Base-by-base conservation (phyloP, 2,888 invertebrate species). In the Idaea biselata region DNA sequence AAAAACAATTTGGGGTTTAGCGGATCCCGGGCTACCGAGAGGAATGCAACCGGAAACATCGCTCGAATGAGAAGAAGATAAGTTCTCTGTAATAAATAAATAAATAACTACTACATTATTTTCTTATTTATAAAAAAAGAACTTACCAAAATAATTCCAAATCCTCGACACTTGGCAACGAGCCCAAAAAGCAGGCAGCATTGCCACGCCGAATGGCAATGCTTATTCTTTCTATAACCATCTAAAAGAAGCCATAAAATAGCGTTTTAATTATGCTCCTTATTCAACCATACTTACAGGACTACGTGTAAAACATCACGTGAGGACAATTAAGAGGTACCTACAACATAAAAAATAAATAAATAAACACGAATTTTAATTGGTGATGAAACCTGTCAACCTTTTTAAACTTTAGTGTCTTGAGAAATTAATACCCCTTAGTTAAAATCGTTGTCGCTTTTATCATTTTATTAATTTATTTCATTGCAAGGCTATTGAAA, bases 401-500 rank as follows among this genome's bases (percentile, higher is more conserved):
- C 44, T 44, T 44, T 44, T 44, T 44, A 44, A 33, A 44, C 44
- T 44, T 44, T 44, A 44, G 44, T 44, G 44, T 44, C 44, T 44
- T 44, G 11, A 44, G 44, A 11, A 44, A 44, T 44, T 33, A 33
- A 33, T 33, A 33, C 33, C 14, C 8, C 6, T 33, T 14, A 33
- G 33, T 3, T 33, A 33, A 33, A 25, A 3, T 33, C 14, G 6
- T 44, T 44, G 11, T 44, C 8, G 44, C 44, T 44, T 44, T 44
- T 60, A 55, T 60, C n/a, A 60, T 54, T 60, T 8, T 33, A 58
- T 33, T 58, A 58, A 59, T 59, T 59, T 44, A 53, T 44, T 59
- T 58, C 8, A 44, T 3, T 44, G 44, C 44, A 44, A 44, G 44
- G 44, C 44, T 44, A 44, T 44, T 44, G 44, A 14, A 44, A 44